These are phyloP conservation scores for Drosophila murphyi DNA, from an alignment of 1,140 invertebrate genomes.

Conservation along the genomic window DNA sequence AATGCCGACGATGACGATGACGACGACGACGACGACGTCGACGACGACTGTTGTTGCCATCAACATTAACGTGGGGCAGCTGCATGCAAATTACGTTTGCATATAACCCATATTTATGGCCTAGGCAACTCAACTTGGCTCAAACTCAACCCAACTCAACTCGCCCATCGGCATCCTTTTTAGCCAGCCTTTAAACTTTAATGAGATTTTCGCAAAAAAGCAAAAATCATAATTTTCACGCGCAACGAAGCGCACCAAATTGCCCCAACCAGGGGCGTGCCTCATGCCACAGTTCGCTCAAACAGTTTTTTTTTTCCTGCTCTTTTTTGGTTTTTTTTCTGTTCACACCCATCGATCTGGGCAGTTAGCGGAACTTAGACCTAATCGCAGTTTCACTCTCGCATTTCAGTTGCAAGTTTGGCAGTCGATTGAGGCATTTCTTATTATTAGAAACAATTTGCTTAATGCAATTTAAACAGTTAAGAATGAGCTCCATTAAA, in stretches of 20 bases:
- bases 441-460: not conserved
- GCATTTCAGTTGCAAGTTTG: not conserved
- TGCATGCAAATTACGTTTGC: conserved; percentile 61
- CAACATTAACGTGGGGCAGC: conserved; percentile 12
- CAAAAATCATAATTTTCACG: conserved; percentile 80
- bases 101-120: conserved; percentile 70
- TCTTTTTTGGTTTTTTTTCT: not conserved
- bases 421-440: not conserved
- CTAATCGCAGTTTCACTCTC: conserved; percentile 10
- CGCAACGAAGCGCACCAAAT: conserved; percentile 79
- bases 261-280: conserved; percentile 60
- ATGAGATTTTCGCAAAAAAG: conserved; percentile 74
- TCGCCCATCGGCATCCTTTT: conserved; percentile 73
- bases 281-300: conserved; percentile 65
- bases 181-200: conserved; percentile 48
- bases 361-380: conserved; percentile 20
- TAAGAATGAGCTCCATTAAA: not conserved
- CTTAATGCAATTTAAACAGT: not conserved
- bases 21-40: conserved; percentile 3
- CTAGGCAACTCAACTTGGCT: conserved; percentile 14
- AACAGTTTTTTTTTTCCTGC: conserved; percentile 8
- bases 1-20: conserved; percentile 21
- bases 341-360: conserved; percentile 19
- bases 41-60: not conserved
- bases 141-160: not conserved